Conservation (phyloP, 2,113 vertebrate species). For the Sphyrna mokarran region DNA sequence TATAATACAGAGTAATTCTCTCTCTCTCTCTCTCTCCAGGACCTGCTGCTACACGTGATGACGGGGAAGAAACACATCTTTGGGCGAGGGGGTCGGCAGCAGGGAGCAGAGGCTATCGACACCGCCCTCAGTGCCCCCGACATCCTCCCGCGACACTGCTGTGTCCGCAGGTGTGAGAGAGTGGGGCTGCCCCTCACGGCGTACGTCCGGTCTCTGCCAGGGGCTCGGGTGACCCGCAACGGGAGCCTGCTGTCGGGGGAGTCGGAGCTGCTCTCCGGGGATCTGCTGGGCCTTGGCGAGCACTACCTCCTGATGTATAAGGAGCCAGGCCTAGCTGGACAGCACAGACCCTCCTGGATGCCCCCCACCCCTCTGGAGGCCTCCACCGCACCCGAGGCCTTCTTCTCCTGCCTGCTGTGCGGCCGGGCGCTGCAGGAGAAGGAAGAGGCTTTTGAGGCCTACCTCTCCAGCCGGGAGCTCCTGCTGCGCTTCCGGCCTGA, state of each 20-base stretch:
- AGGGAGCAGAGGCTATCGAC: slow-evolving; percentile 52
- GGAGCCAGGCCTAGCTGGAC: slow-evolving; percentile 67
- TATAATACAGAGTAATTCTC: no score
- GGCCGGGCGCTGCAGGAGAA: slow-evolving; percentile 65
- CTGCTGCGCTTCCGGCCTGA: slow-evolving; percentile 72
- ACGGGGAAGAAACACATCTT: slow-evolving; percentile 75
- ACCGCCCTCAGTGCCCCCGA: slow-evolving; percentile 80
- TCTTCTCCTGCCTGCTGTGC: slow-evolving; percentile 53
- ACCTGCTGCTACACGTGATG: slow-evolving; percentile 89
- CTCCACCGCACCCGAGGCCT: background rate
- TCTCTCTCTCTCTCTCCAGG: slow-evolving; percentile 51
- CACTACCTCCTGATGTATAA: slow-evolving; percentile 85
- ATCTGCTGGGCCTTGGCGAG: slow-evolving; percentile 76
- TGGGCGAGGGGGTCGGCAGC: slow-evolving; percentile 64
- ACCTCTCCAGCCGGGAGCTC: slow-evolving; percentile 68
- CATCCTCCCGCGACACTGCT: slow-evolving; percentile 75
- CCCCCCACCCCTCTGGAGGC: slow-evolving; percentile 51
- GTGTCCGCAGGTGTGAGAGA: slow-evolving; percentile 50
- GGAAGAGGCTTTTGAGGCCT: slow-evolving; percentile 72
- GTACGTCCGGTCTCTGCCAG: slow-evolving; percentile 71
- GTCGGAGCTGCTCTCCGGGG: slow-evolving; percentile 70
- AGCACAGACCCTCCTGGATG: slow-evolving; percentile 50
- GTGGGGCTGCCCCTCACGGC: slow-evolving; percentile 55
- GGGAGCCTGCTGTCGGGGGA: slow-evolving; percentile 72
- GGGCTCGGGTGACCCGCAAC: slow-evolving; percentile 77